phyloP scores from a whole-genome alignment of 1,140 invertebrate genomes.

The Neodiprion lecontei region DNA sequence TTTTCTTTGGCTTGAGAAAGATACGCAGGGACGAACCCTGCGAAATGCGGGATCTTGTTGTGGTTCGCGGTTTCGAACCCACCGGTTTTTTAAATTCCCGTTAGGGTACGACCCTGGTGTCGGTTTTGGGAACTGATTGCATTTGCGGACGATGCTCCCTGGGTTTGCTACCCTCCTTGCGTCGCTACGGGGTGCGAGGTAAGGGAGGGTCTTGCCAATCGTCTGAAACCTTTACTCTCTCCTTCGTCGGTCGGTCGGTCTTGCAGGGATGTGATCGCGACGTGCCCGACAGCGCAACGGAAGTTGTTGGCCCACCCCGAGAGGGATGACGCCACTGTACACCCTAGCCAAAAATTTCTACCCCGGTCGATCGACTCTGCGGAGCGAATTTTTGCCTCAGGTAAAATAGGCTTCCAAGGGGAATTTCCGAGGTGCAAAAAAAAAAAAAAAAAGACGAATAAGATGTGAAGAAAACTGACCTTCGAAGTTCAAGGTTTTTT shows the following conservation, averaged over 20 bases:
- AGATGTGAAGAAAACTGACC: too few relatives aligned
- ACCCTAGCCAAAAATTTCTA: slow-evolving; percentile 14
- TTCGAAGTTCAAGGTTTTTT: too few relatives aligned
- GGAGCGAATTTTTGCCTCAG: too few relatives aligned
- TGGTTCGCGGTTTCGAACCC: too few relatives aligned
- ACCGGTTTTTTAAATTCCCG: too few relatives aligned
- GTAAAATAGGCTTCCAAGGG: slow-evolving; percentile 21
- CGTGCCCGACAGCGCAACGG: slow-evolving; percentile 19
- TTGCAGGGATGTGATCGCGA: slow-evolving; percentile 44
- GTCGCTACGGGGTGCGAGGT: slow-evolving; percentile 45
- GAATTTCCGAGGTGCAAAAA: slow-evolving; percentile 27
- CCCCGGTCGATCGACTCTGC: neutral
- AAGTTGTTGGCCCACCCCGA: slow-evolving; percentile 47
- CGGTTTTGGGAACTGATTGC: slow-evolving; percentile 53
- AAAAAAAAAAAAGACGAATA: neutral
- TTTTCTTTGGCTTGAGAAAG: too few relatives aligned
- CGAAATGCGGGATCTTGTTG: too few relatives aligned
- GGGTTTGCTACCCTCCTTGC: slow-evolving; percentile 22
- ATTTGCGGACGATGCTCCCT: slow-evolving; percentile 50
- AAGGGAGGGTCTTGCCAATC: slow-evolving; percentile 54
- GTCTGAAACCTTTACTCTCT: neutral
- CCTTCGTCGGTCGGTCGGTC: slow-evolving; percentile 46
- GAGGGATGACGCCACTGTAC: slow-evolving; percentile 55
- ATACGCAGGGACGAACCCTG: too few relatives aligned
- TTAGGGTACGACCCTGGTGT: slow-evolving; percentile 42